Conservation (phyloP, 1,140 invertebrate genomes). For the Cotesia glomerata region DNA sequence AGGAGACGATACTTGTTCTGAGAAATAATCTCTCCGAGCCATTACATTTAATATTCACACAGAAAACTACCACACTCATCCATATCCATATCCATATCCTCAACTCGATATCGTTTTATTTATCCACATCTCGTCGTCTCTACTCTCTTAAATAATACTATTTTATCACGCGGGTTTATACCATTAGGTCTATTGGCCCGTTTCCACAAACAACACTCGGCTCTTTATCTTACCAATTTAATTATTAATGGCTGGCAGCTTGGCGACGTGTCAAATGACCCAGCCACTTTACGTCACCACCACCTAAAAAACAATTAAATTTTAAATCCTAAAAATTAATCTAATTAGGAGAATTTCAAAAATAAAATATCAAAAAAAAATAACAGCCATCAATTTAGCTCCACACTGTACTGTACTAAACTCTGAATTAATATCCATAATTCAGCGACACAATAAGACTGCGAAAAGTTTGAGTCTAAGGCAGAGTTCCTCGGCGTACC, state of each 20-base stretch:
- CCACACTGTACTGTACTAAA: too few relatives aligned
- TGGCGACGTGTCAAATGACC: neutral
- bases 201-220: slow-evolving; percentile 29
- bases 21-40: neutral
- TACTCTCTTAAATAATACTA: neutral
- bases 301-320: neutral
- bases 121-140: neutral
- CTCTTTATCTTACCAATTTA: slow-evolving; percentile 18
- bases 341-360: too few relatives aligned
- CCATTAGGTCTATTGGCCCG: slow-evolving; percentile 25
- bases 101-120: neutral
- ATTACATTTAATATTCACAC: neutral
- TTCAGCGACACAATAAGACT: neutral
- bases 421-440: too few relatives aligned
- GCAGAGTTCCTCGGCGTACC: neutral
- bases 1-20: neutral
- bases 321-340: too few relatives aligned
- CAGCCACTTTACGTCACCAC: neutral
- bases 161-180: neutral
- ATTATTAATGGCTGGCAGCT: slow-evolving; percentile 30
- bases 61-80: neutral
- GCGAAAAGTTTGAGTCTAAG: neutral
- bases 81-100: neutral
- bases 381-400: too few relatives aligned
- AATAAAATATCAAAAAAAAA: too few relatives aligned